Evolutionary conservation across 2,888 invertebrate genomes (phyloP).

Genomic region (Noctua comes): DNA sequence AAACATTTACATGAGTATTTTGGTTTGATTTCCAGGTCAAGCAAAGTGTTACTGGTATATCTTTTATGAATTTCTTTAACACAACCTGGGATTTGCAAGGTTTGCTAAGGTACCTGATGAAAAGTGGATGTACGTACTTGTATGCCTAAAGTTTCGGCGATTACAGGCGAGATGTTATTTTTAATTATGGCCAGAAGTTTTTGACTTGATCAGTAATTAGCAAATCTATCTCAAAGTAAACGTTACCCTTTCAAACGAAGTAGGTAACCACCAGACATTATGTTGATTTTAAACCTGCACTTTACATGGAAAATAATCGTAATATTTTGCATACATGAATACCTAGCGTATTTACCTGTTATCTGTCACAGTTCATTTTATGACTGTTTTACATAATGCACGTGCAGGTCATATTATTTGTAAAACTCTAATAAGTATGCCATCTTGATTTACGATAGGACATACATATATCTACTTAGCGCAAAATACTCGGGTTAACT

Average conservation of each 20-base stretch:
- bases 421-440: slow-evolving; percentile 11
- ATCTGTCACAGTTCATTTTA: slow-evolving; percentile 35
- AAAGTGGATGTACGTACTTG: background rate
- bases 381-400: slow-evolving; percentile 50
- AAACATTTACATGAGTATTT: background rate
- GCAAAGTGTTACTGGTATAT: background rate
- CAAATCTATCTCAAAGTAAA: background rate
- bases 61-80: background rate
- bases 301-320: slow-evolving; percentile 48
- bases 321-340: slow-evolving; percentile 58
- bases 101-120: too few relatives aligned
- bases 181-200: background rate
- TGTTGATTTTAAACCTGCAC: slow-evolving; percentile 46
- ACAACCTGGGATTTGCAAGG: background rate
- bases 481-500: background rate
- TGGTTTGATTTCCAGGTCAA: background rate
- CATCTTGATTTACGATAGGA: background rate
- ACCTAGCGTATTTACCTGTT: slow-evolving; percentile 40
- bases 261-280: slow-evolving; percentile 32
- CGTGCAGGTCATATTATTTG: slow-evolving; percentile 18
- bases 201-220: background rate
- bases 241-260: slow-evolving; percentile 28
- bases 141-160: background rate
- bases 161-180: background rate
- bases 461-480: background rate